Evolutionary conservation across 2,888 invertebrate genomes (phyloP).

Genomic region (Tenthredo livida): DNA sequence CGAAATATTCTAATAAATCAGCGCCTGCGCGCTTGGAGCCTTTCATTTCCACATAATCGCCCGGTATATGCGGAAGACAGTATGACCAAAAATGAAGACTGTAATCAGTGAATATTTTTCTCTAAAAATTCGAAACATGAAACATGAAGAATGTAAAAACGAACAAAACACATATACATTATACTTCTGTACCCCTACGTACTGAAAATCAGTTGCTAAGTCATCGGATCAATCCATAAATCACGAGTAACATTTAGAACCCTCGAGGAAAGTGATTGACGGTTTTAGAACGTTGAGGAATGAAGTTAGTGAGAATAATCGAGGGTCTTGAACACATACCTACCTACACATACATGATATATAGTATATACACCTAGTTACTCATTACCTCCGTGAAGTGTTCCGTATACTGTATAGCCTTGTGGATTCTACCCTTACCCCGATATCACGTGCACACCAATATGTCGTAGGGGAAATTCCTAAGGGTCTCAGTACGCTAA

Average conservation of each 20-base stretch:
- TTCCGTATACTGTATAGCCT: background rate
- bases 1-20: too few relatives aligned
- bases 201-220: background rate
- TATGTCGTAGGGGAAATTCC: constrained; percentile 2
- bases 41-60: too few relatives aligned
- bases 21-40: too few relatives aligned
- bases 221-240: constrained; percentile 4
- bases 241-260: background rate
- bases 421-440: background rate
- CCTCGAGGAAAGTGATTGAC: background rate
- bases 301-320: background rate
- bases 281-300: background rate
- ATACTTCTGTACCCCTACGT: background rate
- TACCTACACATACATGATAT: background rate
- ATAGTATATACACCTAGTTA: background rate
- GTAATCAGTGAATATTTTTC: background rate
- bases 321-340: background rate
- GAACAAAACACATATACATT: background rate
- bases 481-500: background rate
- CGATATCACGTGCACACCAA: background rate
- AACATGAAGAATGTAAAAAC: background rate
- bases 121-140: background rate
- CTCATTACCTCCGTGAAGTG: background rate
- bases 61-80: too few relatives aligned
- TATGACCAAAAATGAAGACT: background rate